These are phyloP conservation scores for Oryzias celebensis DNA, from an alignment of 2,113 vertebrate species.

Conservation along the genomic window DNA sequence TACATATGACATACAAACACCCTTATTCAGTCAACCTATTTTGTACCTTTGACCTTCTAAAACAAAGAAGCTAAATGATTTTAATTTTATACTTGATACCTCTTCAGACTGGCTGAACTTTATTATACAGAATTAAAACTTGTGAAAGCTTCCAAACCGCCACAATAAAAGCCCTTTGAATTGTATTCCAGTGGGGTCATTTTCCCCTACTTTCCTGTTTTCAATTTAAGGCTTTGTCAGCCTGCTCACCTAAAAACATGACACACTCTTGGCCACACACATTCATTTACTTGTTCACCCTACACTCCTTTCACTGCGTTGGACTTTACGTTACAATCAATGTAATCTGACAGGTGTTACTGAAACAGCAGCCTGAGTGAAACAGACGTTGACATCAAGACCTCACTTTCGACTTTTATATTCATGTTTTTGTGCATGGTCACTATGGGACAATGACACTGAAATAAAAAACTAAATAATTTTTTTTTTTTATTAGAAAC, in stretches of 20 bases:
- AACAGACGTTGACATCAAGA: too few species aligned
- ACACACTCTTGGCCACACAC: not conserved
- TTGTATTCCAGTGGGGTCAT: not conserved
- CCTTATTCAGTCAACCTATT: not conserved
- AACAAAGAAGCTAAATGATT: too few species aligned
- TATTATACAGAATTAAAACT: not conserved
- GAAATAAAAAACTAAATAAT: too few species aligned
- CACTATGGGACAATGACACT: too few species aligned
- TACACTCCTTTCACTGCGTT: slow-evolving; percentile 5
- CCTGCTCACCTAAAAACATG: not conserved
- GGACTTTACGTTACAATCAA: slow-evolving; percentile 39
- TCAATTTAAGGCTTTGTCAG: not conserved
- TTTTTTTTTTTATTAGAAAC: too few species aligned
- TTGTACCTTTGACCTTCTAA: not conserved
- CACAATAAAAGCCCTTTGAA: not conserved
- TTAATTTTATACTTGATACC: too few species aligned
- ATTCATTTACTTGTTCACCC: slow-evolving; percentile 8
- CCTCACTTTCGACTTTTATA: too few species aligned
- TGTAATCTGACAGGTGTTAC: slow-evolving; percentile 44
- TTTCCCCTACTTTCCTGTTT: not conserved
- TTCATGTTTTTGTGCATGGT: too few species aligned
- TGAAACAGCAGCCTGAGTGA: too few species aligned
- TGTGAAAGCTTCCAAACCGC: slow-evolving; percentile 1
- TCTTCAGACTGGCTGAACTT: not conserved
- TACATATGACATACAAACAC: not conserved